phyloP scores from a whole-genome alignment of 2,888 invertebrate species.

The Melinaea marsaeus region DNA sequence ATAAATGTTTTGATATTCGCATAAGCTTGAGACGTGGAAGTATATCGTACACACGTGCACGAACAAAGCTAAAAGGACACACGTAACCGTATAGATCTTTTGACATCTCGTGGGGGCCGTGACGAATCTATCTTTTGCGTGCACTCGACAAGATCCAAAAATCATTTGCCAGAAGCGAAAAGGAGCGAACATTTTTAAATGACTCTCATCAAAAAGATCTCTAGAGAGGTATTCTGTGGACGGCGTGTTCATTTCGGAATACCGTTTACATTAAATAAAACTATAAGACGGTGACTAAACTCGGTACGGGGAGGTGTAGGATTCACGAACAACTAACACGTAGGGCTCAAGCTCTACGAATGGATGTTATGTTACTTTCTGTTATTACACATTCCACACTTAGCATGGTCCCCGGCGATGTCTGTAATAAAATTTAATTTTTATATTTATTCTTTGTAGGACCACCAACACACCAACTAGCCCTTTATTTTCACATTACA shows the following conservation, averaged over 20 bases:
- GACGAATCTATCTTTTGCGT: slow-evolving; percentile 46
- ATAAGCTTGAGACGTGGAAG: slow-evolving; percentile 14
- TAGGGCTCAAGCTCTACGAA: no score
- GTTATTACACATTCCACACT: no score
- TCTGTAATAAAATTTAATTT: no score
- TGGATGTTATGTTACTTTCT: no score
- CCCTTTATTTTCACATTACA: no score
- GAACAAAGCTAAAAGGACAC: slow-evolving; percentile 17
- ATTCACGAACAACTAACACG: no score
- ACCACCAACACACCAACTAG: no score
- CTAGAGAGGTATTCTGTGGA: slow-evolving; percentile 47
- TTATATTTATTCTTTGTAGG: no score
- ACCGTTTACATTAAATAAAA: no score
- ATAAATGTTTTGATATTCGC: slow-evolving; percentile 20
- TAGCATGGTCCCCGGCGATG: no score
- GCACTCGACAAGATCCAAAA: slow-evolving; percentile 48
- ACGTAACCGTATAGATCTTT: slow-evolving; percentile 43
- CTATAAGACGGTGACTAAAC: no score
- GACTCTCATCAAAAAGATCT: slow-evolving; percentile 50
- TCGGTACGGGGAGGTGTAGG: no score
- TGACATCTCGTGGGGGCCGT: slow-evolving; percentile 47
- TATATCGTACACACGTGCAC: slow-evolving; percentile 21
- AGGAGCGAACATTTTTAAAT: slow-evolving; percentile 40
- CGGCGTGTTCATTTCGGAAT: slow-evolving; percentile 17
- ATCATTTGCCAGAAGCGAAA: slow-evolving; percentile 43